These are phyloP conservation scores for Hemicentrotus pulcherrimus DNA, from an alignment of 35 echinoderm and acorn worm genomes.

Conservation along the genomic window DNA sequence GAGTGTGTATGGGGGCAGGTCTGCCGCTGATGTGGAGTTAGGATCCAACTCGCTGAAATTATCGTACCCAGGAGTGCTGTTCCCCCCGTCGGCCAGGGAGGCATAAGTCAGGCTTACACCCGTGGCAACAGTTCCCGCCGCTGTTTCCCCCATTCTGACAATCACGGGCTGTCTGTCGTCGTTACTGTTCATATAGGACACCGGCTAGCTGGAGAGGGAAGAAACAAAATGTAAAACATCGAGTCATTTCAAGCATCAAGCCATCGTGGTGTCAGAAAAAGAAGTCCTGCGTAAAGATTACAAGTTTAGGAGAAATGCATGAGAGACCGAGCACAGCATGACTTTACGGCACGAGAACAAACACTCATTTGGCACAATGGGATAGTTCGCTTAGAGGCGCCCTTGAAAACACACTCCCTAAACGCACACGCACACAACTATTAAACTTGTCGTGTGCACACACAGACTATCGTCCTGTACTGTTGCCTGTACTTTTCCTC, in stretches of 20 bases:
- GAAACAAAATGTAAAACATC: constrained; percentile 20
- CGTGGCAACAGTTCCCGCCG: neutral
- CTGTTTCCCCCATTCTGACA: constrained; percentile 36
- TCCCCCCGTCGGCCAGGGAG: neutral
- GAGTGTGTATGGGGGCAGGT: neutral
- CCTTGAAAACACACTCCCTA: constrained; percentile 10
- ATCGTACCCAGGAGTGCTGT: neutral
- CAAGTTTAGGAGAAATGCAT: neutral
- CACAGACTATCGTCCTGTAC: neutral
- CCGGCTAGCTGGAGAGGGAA: neutral
- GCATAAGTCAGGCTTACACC: constrained; percentile 26
- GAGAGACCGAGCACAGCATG: neutral
- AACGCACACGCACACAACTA: neutral
- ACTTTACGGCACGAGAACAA: neutral
- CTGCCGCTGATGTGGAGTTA: neutral
- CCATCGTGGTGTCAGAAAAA: neutral
- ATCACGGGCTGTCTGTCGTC: constrained; percentile 29
- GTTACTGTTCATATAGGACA: constrained; percentile 35
- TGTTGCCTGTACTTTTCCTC: neutral
- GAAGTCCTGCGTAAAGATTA: neutral
- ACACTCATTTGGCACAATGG: neutral
- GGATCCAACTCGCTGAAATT: neutral
- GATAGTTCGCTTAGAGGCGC: neutral
- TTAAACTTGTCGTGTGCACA: neutral
- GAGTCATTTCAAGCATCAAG: neutral